These are phyloP conservation scores for Limonius californicus DNA, from an alignment of 1,140 invertebrate genomes.

Conservation along the genomic window DNA sequence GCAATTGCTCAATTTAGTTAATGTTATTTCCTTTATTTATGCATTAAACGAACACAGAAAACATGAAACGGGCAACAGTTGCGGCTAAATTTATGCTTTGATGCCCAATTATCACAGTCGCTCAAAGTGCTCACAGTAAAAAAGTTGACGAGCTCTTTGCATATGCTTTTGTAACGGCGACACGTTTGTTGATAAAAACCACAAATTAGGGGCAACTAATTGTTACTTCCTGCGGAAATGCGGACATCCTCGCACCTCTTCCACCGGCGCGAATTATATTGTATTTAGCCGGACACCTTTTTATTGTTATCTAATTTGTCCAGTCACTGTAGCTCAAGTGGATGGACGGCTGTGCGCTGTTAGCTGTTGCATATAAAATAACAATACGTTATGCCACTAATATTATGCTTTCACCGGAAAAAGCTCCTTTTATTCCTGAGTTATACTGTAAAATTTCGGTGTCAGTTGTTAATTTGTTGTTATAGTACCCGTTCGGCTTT, in stretches of 20 bases:
- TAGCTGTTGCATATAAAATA: not conserved
- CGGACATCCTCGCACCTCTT: conserved; percentile 34
- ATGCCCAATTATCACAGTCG: conserved; percentile 1
- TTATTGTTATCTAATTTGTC: conserved; percentile 18
- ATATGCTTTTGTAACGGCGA: conserved; percentile 19
- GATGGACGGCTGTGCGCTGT: not conserved
- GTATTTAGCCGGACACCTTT: conserved; percentile 32
- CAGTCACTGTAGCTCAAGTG: conserved; percentile 17
- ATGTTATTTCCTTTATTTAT: conserved; percentile 13
- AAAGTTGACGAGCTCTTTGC: conserved; percentile 15
- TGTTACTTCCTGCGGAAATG: conserved; percentile 33
- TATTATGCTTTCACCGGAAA: not conserved
- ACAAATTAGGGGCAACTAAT: conserved; percentile 37
- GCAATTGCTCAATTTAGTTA: conserved; percentile 13
- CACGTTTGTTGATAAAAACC: conserved; percentile 32
- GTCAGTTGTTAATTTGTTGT: conserved; percentile 1
- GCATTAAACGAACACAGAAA: not conserved
- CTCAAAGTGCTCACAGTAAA: not conserved
- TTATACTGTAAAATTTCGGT: conserved; percentile 13
- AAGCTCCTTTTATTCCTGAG: not conserved
- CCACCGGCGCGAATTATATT: conserved; percentile 32
- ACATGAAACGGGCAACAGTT: not conserved
- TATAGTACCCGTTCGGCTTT: too few relatives aligned
- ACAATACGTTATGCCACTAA: not conserved
- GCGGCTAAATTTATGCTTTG: conserved; percentile 11